These are phyloP conservation scores for Picathartes gymnocephalus DNA, from an alignment of 2,113 vertebrate genomes.

Conservation along the genomic window DNA sequence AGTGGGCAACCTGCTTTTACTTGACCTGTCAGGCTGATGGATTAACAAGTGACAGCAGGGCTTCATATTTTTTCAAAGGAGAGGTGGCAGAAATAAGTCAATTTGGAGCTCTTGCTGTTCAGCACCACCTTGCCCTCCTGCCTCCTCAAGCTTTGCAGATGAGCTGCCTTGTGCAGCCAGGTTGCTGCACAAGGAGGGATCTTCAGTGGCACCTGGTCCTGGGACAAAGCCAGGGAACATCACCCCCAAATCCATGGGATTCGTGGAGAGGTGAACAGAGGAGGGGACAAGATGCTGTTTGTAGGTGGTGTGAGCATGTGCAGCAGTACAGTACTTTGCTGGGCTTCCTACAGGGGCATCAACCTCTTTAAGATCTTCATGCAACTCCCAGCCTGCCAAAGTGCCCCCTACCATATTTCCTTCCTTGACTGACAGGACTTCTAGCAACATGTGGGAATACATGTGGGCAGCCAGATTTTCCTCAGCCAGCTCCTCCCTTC, in stretches of 20 bases:
- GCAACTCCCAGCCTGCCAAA: background rate
- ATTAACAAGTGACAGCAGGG: conserved; percentile 6
- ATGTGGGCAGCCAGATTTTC: background rate
- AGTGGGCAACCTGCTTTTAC: conserved; percentile 49
- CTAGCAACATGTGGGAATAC: background rate
- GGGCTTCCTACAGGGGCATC: background rate
- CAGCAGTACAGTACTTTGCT: background rate
- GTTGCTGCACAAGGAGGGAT: fast-evolving
- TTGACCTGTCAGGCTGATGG: conserved; percentile 36
- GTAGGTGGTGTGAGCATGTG: fast-evolving
- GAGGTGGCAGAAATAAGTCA: conserved; percentile 14
- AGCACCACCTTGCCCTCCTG: background rate
- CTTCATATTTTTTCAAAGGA: background rate
- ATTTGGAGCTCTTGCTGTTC: background rate
- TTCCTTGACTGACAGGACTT: background rate
- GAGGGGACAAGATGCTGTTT: background rate
- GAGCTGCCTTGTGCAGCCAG: background rate
- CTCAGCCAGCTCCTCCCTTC: background rate
- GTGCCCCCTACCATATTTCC: background rate
- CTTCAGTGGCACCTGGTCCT: background rate
- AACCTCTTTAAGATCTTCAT: background rate
- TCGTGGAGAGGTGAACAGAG: fast-evolving
- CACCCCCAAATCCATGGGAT: fast-evolving
- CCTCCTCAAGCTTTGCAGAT: background rate
- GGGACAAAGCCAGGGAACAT: fast-evolving